Evolutionary conservation across 1,140 invertebrate genomes (phyloP).

Genomic region (Brachionus rubens): DNA sequence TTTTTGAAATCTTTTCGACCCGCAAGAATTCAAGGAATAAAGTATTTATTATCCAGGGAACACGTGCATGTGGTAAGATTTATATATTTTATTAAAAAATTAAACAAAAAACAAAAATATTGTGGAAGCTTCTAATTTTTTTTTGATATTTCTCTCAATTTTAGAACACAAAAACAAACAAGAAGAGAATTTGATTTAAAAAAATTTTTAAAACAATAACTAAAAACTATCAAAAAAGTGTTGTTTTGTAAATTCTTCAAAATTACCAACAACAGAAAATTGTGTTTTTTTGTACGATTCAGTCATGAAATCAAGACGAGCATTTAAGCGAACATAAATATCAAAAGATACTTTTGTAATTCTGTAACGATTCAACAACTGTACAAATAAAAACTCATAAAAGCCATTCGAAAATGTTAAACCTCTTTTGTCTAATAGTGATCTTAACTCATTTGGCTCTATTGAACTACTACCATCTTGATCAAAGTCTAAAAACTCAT

Average conservation of each 20-base stretch:
- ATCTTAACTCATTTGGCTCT: background rate
- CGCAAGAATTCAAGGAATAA: no score
- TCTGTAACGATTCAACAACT: background rate
- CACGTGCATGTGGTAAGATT: no score
- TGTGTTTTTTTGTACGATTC: background rate
- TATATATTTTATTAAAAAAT: no score
- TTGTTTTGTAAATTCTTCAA: background rate
- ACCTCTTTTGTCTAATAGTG: background rate
- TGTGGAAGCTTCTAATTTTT: no score
- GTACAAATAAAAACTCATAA: background rate
- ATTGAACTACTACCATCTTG: constrained; percentile 9
- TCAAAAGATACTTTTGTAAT: background rate
- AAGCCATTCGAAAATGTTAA: background rate
- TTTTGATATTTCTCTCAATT: no score
- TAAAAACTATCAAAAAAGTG: constrained; percentile 25
- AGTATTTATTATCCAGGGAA: no score
- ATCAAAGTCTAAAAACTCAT: constrained; percentile 36
- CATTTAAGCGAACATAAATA: background rate
- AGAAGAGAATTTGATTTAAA: no score
- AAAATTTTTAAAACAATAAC: background rate
- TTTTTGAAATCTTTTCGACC: no score
- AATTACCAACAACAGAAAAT: no score
- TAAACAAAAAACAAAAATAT: no score
- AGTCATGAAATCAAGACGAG: constrained; percentile 3
- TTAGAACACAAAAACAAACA: no score